Conservation (phyloP, 2,888 invertebrate genomes). For the Acleris emargana region DNA sequence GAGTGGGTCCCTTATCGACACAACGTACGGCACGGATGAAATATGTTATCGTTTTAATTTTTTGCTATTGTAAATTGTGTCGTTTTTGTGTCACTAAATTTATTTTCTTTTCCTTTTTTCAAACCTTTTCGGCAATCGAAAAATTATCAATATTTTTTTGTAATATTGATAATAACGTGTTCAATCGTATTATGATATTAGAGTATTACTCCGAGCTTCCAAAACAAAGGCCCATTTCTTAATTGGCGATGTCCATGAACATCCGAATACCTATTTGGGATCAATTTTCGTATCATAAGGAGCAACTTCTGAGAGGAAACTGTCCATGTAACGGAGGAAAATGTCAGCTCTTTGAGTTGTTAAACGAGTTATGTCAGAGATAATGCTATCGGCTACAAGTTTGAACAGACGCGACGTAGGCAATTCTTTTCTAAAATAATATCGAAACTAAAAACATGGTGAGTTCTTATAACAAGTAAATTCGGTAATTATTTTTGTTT, state of each 20-base stretch:
- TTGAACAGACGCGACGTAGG: not conserved
- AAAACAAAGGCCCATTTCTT: not conserved
- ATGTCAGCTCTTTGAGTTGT: not conserved
- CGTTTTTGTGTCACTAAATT: too few species aligned
- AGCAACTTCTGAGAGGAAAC: constrained; percentile 7
- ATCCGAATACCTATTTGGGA: constrained; percentile 13
- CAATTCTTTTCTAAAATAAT: not conserved
- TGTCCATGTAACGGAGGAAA: not conserved
- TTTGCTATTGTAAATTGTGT: too few species aligned
- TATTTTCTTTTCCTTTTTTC: too few species aligned
- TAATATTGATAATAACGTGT: not conserved
- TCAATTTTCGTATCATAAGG: constrained; percentile 16
- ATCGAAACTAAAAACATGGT: not conserved
- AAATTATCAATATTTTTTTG: too few species aligned
- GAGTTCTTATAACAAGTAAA: too few species aligned
- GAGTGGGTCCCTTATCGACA: too few species aligned
- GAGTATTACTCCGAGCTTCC: not conserved
- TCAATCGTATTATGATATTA: not conserved
- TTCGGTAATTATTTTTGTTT: too few species aligned
- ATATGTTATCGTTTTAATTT: too few species aligned
- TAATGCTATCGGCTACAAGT: constrained; percentile 2
- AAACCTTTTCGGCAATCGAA: too few species aligned
- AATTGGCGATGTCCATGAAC: constrained; percentile 14
- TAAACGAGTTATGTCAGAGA: not conserved
- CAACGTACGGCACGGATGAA: too few species aligned